Base-by-base conservation (phyloP, 1,140 invertebrate species). In the Sesamia nonagrioides region DNA sequence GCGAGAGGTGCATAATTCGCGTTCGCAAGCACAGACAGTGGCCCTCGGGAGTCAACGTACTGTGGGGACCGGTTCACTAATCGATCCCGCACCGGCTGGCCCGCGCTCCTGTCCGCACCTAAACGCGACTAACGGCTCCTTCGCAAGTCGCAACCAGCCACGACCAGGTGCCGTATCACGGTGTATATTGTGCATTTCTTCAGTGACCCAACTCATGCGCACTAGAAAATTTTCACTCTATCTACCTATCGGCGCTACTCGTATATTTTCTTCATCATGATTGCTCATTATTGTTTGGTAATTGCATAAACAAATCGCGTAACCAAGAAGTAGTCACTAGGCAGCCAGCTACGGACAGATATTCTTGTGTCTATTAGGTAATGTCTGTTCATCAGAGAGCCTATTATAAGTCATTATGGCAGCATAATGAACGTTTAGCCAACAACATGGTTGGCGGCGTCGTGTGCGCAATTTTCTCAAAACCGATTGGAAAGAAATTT, bases 51-150 rank as follows among this genome's bases (percentile, higher is more conserved):
- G 93, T 94, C 93, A 93, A 94, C 84, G 93, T 87, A 90, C 92
- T 81, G 78, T 79, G 77, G 86, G 86, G 90, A 94, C 92, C 92
- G 92, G 93, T 94, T 93, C 89, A 82, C 88, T 94, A 93, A 94
- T 94, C 92, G 92, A 89, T 93, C 91, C 92, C 82, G 89, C 88
- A 87, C 85, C 85, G 87, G 79, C 86, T 86, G 85, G 82, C 85
- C 82, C 81, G 86, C 86, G 85, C 90, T 92, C 89, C 92, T 89
- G 92, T 91, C 92, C 85, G 88, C 88, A 84, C 89, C 91, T 92
- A 90, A 89, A 88, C 88, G 78, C 88, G 80, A 84, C 91, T 93
- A 94, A 93, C 93, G 91, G 92, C 90, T 89, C 82, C 86, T 88
- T 74, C 79, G 80, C 80, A 89, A 88, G 86, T 74, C 79, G 80